Evolutionary conservation across 2,888 invertebrate genomes (phyloP).

Genomic region (Ichneumon xanthorius): DNA sequence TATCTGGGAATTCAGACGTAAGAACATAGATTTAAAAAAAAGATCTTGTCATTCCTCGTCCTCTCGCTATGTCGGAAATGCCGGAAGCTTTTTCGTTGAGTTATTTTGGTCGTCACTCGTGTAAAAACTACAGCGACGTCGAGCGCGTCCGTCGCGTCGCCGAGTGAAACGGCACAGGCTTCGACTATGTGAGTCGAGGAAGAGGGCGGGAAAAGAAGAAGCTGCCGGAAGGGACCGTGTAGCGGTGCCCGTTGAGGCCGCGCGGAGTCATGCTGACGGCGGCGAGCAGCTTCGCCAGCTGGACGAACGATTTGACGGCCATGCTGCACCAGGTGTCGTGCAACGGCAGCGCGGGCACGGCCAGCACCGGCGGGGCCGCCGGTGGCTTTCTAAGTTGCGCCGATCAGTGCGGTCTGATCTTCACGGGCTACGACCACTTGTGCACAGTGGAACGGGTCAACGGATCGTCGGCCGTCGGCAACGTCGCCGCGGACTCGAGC

Average conservation of each 20-base stretch:
- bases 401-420: constrained; percentile 70
- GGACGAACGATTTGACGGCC: constrained; percentile 75
- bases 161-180: constrained; percentile 46
- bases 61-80: constrained; percentile 20
- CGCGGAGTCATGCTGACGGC: constrained; percentile 67
- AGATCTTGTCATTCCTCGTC: neutral
- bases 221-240: neutral
- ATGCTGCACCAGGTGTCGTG: constrained; percentile 77
- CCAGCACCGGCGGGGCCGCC: neutral
- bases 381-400: constrained; percentile 67
- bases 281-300: constrained; percentile 71
- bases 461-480: constrained; percentile 32
- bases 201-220: neutral
- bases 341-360: constrained; percentile 70
- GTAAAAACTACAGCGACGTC: constrained; percentile 15
- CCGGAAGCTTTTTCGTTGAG: constrained; percentile 37
- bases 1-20: neutral
- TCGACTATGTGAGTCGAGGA: constrained; percentile 30
- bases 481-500: constrained; percentile 41
- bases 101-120: constrained; percentile 42
- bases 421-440: constrained; percentile 75
- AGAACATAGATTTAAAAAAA: neutral
- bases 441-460: constrained; percentile 70
- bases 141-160: constrained; percentile 8
- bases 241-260: neutral